Conservation (phyloP, 1,140 invertebrate genomes). For the Melipona quadrifasciata region DNA sequence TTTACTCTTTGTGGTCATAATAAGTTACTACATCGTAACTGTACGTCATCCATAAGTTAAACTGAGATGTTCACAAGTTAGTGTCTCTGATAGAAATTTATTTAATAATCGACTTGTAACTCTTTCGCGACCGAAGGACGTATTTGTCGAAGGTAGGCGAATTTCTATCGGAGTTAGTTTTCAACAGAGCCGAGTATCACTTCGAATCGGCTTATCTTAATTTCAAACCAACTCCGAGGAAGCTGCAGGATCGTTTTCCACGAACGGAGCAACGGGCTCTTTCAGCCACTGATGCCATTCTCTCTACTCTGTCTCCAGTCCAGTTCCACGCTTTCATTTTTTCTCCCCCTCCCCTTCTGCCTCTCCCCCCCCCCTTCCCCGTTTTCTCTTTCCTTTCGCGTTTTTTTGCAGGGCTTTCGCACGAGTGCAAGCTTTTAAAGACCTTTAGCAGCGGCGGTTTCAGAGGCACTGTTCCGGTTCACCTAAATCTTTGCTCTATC, state of each 20-base stretch:
- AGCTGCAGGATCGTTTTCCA: conserved; percentile 1
- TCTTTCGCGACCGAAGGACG: no score
- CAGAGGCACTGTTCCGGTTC: conserved; percentile 56
- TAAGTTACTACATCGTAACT: no score
- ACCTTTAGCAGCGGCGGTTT: conserved; percentile 56
- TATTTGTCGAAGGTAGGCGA: neutral
- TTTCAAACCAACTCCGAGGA: conserved; percentile 28
- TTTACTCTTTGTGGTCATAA: no score
- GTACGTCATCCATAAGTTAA: no score
- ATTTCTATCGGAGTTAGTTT: neutral
- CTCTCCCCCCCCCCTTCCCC: neutral
- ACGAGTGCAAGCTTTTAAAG: conserved; percentile 68
- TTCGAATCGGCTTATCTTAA: conserved; percentile 37
- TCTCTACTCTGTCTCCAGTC: conserved; percentile 12
- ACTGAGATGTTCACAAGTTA: no score
- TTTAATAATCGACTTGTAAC: neutral
- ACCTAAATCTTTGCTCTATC: conserved; percentile 69
- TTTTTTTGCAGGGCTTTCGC: conserved; percentile 17
- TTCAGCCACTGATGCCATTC: neutral
- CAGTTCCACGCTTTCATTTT: neutral
- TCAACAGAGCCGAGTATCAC: conserved; percentile 3
- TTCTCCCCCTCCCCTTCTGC: no score
- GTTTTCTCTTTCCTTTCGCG: neutral
- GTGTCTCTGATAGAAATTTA: neutral
- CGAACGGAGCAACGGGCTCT: neutral